These are phyloP conservation scores for Chascanopsetta lugubris DNA, from an alignment of 2,113 vertebrate species.

Conservation along the genomic window DNA sequence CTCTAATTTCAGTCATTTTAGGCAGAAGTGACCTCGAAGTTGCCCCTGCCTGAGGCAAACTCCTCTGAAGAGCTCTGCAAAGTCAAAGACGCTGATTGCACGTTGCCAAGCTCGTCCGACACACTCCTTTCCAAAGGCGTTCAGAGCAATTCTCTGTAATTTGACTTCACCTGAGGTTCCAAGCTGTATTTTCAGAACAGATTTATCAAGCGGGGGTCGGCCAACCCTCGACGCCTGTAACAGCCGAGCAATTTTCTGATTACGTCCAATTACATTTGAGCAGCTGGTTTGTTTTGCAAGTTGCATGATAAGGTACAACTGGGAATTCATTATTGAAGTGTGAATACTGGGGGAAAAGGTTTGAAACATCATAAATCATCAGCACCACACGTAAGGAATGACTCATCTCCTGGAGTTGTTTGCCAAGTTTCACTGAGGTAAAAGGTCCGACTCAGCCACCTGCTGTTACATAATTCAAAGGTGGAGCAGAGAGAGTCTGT, in stretches of 20 bases:
- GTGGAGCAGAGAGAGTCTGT: constrained; percentile 23
- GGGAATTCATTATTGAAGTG: constrained; percentile 50
- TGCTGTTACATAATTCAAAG: constrained; percentile 41
- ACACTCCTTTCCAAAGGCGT: constrained; percentile 10
- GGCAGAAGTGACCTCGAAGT: constrained; percentile 32
- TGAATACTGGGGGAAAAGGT: constrained; percentile 22
- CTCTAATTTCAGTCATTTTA: constrained; percentile 40
- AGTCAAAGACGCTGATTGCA: constrained; percentile 51
- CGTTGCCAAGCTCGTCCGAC: constrained; percentile 49
- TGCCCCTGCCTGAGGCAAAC: constrained; percentile 34
- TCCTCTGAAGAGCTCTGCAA: constrained; percentile 37
- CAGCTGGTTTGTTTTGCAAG: constrained; percentile 43
- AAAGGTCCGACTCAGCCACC: constrained; percentile 45
- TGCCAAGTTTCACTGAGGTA: constrained; percentile 41
- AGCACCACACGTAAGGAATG: constrained; percentile 26
- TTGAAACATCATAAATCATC: constrained; percentile 39
- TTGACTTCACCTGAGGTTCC: constrained; percentile 41
- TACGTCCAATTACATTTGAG: constrained; percentile 37
- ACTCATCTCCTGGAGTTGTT: constrained; percentile 46
- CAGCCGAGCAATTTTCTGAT: constrained; percentile 54
- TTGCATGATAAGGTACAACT: constrained; percentile 22
- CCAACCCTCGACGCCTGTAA: constrained; percentile 17
- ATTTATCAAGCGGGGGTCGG: constrained; percentile 14
- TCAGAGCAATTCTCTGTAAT: constrained; percentile 47
- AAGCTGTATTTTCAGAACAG: constrained; percentile 35